phyloP scores from a whole-genome alignment of 2,888 invertebrate genomes.

The Chalcosyrphus nemorum region DNA sequence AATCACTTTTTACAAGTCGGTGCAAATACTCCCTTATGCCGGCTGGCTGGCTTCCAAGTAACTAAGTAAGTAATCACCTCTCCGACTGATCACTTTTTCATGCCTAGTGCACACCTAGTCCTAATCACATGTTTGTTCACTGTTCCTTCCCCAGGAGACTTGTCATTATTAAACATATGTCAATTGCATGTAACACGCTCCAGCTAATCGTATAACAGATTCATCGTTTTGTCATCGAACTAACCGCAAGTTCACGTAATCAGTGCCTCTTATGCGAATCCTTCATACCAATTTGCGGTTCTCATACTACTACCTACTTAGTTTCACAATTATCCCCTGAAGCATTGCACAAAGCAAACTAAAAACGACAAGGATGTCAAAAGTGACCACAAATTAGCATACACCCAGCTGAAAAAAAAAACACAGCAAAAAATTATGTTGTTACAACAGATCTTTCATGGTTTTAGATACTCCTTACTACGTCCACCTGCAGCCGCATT shows the following conservation, averaged over 20 bases:
- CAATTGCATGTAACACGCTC: not conserved
- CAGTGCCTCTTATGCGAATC: not conserved
- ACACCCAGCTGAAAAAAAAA: not conserved
- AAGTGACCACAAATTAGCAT: conserved; percentile 58
- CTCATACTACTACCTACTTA: not conserved
- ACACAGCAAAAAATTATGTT: not conserved
- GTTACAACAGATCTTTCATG: conserved; percentile 21
- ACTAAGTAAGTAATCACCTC: too few relatives aligned
- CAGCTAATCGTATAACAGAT: conserved; percentile 6
- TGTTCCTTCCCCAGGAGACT: too few relatives aligned
- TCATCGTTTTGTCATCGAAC: conserved; percentile 43
- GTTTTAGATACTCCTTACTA: not conserved
- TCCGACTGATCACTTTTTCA: too few relatives aligned
- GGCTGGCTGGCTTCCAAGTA: too few relatives aligned
- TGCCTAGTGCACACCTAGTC: too few relatives aligned
- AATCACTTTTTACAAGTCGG: too few relatives aligned
- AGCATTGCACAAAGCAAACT: not conserved
- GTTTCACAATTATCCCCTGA: not conserved
- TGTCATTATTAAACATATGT: not conserved
- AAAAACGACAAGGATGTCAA: conserved; percentile 19
- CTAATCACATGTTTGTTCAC: not conserved
- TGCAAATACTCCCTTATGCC: too few relatives aligned
- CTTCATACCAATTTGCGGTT: conserved; percentile 27
- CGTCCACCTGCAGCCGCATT: conserved; percentile 33
- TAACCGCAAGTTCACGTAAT: conserved; percentile 4